phyloP scores from a whole-genome alignment of 2,113 vertebrate genomes.

The Myxocyprinus asiaticus region DNA sequence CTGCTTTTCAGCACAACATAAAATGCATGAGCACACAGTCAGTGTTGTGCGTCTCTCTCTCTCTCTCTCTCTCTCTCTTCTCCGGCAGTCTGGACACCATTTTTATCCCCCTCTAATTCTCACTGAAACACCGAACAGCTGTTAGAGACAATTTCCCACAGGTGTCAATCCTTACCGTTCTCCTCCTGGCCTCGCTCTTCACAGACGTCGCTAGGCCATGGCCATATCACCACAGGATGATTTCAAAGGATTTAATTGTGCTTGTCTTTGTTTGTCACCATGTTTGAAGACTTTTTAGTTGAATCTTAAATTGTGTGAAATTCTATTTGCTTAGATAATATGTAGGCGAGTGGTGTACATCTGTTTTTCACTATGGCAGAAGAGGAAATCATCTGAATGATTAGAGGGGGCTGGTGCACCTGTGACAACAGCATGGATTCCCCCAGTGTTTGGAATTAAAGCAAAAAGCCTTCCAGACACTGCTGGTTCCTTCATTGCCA shows the following conservation, averaged over 20 bases:
- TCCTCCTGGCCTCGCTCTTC: too few relatives aligned
- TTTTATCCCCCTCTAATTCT: too few relatives aligned
- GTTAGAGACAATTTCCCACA: too few relatives aligned
- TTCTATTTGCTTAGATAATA: conserved; percentile 12
- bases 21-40: too few relatives aligned
- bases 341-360: not conserved
- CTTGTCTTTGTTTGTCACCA: not conserved
- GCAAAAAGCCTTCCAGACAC: not conserved
- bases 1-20: too few relatives aligned
- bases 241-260: not conserved
- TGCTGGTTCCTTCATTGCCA: conserved; percentile 16
- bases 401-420: conserved; percentile 28
- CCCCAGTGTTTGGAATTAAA: conserved; percentile 25
- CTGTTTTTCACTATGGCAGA: conserved; percentile 26
- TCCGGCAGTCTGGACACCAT: too few relatives aligned
- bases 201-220: too few relatives aligned
- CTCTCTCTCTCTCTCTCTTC: too few relatives aligned
- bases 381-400: conserved; percentile 33
- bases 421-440: conserved; percentile 26
- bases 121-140: too few relatives aligned
- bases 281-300: conserved; percentile 1
- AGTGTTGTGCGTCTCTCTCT: too few relatives aligned
- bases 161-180: too few relatives aligned
- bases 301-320: not conserved
- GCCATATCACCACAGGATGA: too few relatives aligned